phyloP scores from a whole-genome alignment of 2,888 invertebrate genomes.

The Lithophane leautieri region DNA sequence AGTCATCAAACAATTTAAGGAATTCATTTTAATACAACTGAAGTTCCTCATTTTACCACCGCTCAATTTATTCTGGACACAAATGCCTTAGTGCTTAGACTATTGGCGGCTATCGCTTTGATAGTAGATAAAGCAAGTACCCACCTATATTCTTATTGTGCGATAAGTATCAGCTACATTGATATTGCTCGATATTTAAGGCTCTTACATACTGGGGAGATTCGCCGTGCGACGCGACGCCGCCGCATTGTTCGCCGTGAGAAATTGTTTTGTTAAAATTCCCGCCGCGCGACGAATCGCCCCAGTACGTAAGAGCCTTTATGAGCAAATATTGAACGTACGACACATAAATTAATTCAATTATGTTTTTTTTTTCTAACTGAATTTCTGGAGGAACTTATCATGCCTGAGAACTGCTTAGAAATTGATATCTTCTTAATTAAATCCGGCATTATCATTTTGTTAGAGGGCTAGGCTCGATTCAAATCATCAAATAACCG shows the following conservation, averaged over 20 bases:
- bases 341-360: slow-evolving; percentile 4
- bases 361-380: slow-evolving; percentile 3
- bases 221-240: no score
- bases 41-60: slow-evolving; percentile 6
- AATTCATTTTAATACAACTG: neutral
- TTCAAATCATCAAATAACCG: neutral
- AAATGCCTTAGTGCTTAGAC: slow-evolving; percentile 22
- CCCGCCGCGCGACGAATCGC: no score
- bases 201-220: no score
- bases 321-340: slow-evolving; percentile 43
- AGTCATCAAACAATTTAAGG: neutral
- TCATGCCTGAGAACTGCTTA: neutral
- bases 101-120: slow-evolving; percentile 36
- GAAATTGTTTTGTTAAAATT: no score
- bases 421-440: neutral
- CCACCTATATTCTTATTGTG: slow-evolving; percentile 14
- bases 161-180: slow-evolving; percentile 49
- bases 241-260: no score
- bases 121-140: slow-evolving; percentile 10
- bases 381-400: neutral
- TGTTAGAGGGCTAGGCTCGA: neutral
- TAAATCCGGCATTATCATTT: neutral
- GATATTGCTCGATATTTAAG: slow-evolving; percentile 34
- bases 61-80: slow-evolving; percentile 22
- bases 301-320: no score